Base-by-base conservation (phyloP, 1,140 invertebrate genomes). In the Ceratina japonica region DNA sequence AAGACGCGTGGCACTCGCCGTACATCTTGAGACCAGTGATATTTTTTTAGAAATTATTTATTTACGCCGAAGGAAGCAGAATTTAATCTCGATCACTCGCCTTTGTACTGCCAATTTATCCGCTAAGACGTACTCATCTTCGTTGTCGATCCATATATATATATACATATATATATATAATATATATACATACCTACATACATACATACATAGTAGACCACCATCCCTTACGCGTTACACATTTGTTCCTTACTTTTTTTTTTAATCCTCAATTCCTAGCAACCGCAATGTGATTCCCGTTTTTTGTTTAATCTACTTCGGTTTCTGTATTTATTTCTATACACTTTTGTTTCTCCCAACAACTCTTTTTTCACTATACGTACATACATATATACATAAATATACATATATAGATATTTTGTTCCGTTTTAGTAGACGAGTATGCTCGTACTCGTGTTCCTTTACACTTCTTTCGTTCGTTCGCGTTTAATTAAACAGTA, bases 1-100 rank as follows among this genome's bases (percentile, higher is more conserved):
- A 83, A 49, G 84, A 85, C 71, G 15, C 75, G 77, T 56, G 72
- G 75, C 81, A 83, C 65, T 75, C 82, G 80, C 76, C 87, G 65
- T 65, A 85, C 82, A 72, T 87, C 82, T 89, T 87, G 87, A 91
- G 80, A 90, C 90, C 90, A 91, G 91, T 92, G 91, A 92, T 92
- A 92, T 91, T 89, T 90, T 90, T 88, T 86, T 90, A 90, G 82
- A 89, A 89, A 89, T 87, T 91, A 92, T 91, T 91, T 92, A 91
- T 91, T 91, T 90, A 91, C 86, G 83, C 82, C 58, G 87, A 91
- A 87, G 63, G 84, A 91, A 90, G 86, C 79, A 82, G 80, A 86
- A 79, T 87, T 83, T 87, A 90, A 90, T 90, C 86, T 88, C 81
- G 78, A 86, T 82, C 80, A 81, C 70, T 87, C 85, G 81, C 79